A percentile compares a stretch with the other conserved stretches of the same genome.
These are phyloP conservation scores for Propsilocerus akamusi DNA, from an alignment of 1,140 invertebrate genomes.

Conservation along the genomic window DNA sequence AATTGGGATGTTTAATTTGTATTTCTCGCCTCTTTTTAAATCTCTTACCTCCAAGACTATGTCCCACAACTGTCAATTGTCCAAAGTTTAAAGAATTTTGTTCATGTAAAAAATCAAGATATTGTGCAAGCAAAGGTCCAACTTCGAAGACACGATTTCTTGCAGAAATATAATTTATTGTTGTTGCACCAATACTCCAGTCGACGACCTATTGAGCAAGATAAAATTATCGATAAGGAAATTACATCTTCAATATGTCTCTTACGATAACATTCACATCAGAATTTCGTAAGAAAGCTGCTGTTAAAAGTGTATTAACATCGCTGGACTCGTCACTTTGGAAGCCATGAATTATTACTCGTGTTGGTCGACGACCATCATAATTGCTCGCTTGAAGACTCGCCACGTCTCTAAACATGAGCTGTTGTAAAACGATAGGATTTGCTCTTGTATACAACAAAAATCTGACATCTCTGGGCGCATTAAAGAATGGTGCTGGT, in stretches of 20 bases:
- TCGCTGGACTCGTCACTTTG: background rate
- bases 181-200: too few relatives aligned
- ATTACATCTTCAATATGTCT: background rate
- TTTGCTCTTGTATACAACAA: background rate
- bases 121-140: background rate
- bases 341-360: background rate
- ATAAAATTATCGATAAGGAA: too few relatives aligned
- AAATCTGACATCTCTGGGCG: background rate
- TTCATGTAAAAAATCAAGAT: slow-evolving; percentile 8
- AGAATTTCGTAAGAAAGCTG: background rate
- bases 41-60: slow-evolving; percentile 47
- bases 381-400: background rate
- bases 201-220: too few relatives aligned
- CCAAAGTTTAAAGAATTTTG: slow-evolving; percentile 3
- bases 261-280: background rate
- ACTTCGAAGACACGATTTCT: background rate
- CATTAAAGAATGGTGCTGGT: background rate
- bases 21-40: too few relatives aligned
- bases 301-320: background rate
- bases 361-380: background rate
- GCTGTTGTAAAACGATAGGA: background rate
- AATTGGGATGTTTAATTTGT: too few relatives aligned
- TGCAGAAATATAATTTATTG: too few relatives aligned
- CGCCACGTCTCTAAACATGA: background rate
- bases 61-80: slow-evolving; percentile 39